Base-by-base conservation (phyloP, 1,140 invertebrate genomes). In the Ericerus pela region DNA sequence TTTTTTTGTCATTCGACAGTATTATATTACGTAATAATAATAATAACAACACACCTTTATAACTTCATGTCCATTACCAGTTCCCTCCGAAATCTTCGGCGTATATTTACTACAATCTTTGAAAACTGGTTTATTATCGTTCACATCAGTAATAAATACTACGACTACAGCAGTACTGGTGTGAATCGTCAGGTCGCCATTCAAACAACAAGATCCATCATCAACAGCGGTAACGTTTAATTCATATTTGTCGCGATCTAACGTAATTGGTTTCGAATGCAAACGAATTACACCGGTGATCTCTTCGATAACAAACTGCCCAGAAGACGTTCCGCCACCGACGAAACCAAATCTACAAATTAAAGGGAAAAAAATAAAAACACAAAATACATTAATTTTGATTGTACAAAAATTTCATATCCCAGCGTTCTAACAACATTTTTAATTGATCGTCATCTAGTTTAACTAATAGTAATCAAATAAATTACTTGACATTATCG, bases 141-240 rank as follows among this genome's bases (percentile, higher is more conserved):
- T 96, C 0, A 95, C 90, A 65, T 96, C 92, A 0, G 91, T 95
- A 41, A 96, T 94, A 64, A 94, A 94, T 0, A 96, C 91, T 1
- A 95, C 91, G 1, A 95, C 90, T 0, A 95, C 87, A n/a, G 90
- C 91, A 0, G 90, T 94, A 20, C 85, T 88, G 0, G 89, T 94
- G 64, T 95, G 90, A 57, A 88, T 85, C 0, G 84, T 89, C 0
- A 76, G 71, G 53, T 84, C 82, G 0, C 89, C 89, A 60, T 89
- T 85, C 1, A 81, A 80, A 66, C 91, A 96, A 67, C 91, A 96
- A 2, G 85, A 83, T 0, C 91, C 91, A 67, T 95, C 90, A 66
- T 96, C 91, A 70, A 89, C 81, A 3, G 91, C 91, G 0, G 90
- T 94, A 0, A 96, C 89, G 68, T 95, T 94, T 41, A 95, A 67